A percentile compares a stretch with the other conserved stretches of the same genome.
These are phyloP conservation scores for Rhipidura dahli DNA, from an alignment of 2,113 vertebrate genomes.

Conservation along the genomic window DNA sequence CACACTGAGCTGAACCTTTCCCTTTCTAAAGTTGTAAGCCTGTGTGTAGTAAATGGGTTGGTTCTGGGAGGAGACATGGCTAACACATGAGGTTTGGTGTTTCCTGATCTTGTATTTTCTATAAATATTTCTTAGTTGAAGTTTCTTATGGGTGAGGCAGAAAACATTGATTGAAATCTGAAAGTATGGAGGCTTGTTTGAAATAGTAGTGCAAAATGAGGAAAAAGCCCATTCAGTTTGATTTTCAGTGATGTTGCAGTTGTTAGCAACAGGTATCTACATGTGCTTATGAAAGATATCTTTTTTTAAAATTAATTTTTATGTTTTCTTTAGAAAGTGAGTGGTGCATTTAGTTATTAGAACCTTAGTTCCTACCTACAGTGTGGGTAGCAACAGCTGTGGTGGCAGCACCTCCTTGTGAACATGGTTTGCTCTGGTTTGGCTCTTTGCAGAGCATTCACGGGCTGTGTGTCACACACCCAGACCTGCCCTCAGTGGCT, in stretches of 20 bases:
- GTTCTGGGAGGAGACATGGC: neutral
- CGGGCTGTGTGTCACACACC: rapidly evolving
- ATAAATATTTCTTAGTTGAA: neutral
- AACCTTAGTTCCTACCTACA: neutral
- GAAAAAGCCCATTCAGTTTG: neutral
- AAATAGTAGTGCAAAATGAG: neutral
- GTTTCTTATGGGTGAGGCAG: neutral
- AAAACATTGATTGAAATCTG: neutral
- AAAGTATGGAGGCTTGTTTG: neutral
- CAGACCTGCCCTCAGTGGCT: rapidly evolving
- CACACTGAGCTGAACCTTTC: neutral
- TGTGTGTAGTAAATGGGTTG: neutral
- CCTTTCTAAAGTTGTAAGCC: neutral
- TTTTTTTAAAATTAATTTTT: neutral
- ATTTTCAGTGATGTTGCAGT: neutral
- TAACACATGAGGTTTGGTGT: neutral
- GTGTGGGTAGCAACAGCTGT: neutral
- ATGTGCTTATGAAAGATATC: neutral
- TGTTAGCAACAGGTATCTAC: neutral
- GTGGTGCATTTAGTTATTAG: neutral
- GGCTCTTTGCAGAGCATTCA: neutral
- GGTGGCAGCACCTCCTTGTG: neutral
- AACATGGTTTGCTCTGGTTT: neutral
- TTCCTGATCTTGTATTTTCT: neutral
- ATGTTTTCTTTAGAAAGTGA: neutral